Evolutionary conservation across 2,113 vertebrate genomes (phyloP), one percentile per base, ranked within the genome.

Genomic region (Atherinomorus stipes): DNA sequence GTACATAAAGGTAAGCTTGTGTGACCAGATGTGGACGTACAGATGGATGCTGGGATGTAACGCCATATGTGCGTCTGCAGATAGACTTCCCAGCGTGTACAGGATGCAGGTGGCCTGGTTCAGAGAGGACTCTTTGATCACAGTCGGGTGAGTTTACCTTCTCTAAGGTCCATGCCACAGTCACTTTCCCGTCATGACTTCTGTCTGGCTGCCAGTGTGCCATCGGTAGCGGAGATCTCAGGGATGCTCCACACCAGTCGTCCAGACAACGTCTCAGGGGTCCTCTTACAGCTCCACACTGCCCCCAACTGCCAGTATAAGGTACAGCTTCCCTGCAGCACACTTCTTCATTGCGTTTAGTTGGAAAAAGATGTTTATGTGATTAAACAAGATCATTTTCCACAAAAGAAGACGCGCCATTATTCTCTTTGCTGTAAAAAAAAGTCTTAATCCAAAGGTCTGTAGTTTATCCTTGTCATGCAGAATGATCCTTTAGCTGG

Each of bases 231-330:
- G 4, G 96, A 97, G 86, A 95, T 99, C 74, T 95, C 95, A 90
- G 94, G 95, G 83, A 99, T 97, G 84, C 93, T 99, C 25, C 97
- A 99, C 62, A 85, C 94, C 25, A 94, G 95, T 85, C 94, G 91
- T 50, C 95, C 95, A 54, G 94, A 93, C 77, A 94, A 95, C 64
- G 79, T 93, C 37, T 96, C 89, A 76, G 84, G 82, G 38, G 89
- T 94, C 89, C 65, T 94, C 89, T 78, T 99, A 63, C 94, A 95
- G 80, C 96, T 99, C 90, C 95, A 97, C 87, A 96, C 97, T 64
- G 94, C 96, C 28, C 93, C 95, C 78, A 95, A 96, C 89, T 99
- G 98, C 89, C 94, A 94, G n/a, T 98, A 99, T 81, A 96, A 97
- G 95, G 98, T 99, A 91, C 22, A 42, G 12, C 40, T 19, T 4